Evolutionary conservation across 1,140 invertebrate species (phyloP), one percentile per base, ranked within the genome.

Genomic region (Neodiprion lecontei): DNA sequence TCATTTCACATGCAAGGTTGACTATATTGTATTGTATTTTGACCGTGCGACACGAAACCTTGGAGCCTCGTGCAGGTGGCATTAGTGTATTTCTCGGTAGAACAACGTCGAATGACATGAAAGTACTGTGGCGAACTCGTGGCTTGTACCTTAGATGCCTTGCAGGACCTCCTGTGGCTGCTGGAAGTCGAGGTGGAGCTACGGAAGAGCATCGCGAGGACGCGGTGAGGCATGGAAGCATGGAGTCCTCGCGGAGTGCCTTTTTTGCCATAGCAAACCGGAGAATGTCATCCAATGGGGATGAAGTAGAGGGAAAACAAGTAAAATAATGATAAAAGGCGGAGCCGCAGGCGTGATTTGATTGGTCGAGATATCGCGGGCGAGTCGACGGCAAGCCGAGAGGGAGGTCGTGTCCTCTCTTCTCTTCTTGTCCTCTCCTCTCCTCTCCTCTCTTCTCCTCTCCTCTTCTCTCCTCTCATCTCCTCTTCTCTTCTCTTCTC

Each of bases 301-400:
- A 84, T 85, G 82, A 88, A 87, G 87, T 87, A 86, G 85, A 86
- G 84, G 84, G 83, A 88, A 88, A 88, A 88, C 87, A 88, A 88
- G 87, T 88, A 88, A 88, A 88, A 88, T 88, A 87, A 88, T 88
- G 87, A 88, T 88, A 88, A 88, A 88, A 88, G 87, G 87, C 87
- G 87, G 87, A 88, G 87, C 86, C 82, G 81, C 79, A 81, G 83
- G 84, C 79, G 87, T 83, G 81, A 87, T 87, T 88, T 83, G 87
- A 88, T 88, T 88, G 87, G 87, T 87, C 87, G 87, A 88, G 87
- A 88, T 88, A 88, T 88, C 84, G 86, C 84, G 82, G 85, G 84
- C 87, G 82, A 77, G 79, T 53, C 65, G 76, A 80, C 76, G 80
- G 53, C 11, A 61, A 61, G 53, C 53, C n/a, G 80, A 84, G 84